Evolutionary conservation across 1,140 invertebrate genomes (phyloP).

Genomic region (Drosophila watanabei): DNA sequence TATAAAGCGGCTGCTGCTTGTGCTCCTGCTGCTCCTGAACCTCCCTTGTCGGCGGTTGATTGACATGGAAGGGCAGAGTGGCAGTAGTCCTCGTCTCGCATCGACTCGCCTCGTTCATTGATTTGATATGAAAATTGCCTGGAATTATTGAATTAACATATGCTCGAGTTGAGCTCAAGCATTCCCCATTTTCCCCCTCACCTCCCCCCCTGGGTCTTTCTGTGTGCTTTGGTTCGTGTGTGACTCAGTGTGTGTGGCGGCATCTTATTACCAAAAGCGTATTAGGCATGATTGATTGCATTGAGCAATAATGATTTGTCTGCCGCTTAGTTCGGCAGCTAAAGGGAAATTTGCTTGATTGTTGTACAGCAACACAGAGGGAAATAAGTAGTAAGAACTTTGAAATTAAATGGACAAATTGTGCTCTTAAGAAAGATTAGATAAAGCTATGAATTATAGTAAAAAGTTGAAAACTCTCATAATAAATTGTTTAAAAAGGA

Average conservation of each 20-base stretch:
- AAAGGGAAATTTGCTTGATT: constrained; percentile 22
- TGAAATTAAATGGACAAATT: no score
- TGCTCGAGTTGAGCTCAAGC: constrained; percentile 78
- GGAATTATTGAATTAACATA: constrained; percentile 85
- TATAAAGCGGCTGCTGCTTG: constrained; percentile 7
- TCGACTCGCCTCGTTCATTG: constrained; percentile 45
- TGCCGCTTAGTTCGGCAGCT: constrained; percentile 52
- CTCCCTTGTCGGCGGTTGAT: constrained; percentile 61
- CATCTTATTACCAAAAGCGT: constrained; percentile 83
- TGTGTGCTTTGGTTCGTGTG: not conserved
- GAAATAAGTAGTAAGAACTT: not conserved
- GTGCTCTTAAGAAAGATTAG: rapidly evolving
- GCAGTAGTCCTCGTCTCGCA: constrained; percentile 18
- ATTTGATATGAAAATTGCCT: constrained; percentile 85
- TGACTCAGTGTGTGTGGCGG: constrained; percentile 51
- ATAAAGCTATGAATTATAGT: no score
- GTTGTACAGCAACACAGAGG: not conserved
- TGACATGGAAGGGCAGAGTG: constrained; percentile 52
- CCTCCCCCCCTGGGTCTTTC: not conserved
- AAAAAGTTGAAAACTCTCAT: no score
- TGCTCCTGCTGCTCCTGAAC: constrained; percentile 3
- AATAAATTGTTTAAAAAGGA: no score
- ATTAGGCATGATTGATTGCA: constrained; percentile 84
- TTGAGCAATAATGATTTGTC: constrained; percentile 80
- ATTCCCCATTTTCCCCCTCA: constrained; percentile 47